Percentiles rank a stretch among this genome's conserved stretches.
Evolutionary conservation across 2,113 vertebrate genomes (phyloP).

Genomic region (Lates calcarifer): DNA sequence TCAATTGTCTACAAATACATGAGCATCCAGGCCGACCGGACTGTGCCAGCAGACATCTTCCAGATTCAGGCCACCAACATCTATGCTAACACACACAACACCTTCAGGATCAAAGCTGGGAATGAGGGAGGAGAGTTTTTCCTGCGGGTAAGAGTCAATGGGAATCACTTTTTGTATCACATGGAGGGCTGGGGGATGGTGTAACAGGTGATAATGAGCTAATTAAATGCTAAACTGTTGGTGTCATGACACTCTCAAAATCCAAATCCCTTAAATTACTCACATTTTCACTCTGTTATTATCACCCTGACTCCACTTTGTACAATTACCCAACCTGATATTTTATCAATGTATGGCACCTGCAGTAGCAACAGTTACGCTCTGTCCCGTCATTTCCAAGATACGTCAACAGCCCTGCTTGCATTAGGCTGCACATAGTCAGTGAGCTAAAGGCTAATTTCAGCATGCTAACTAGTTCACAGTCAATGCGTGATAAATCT

Average conservation of each 20-base stretch:
- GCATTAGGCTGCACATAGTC: background rate
- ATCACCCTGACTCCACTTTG: background rate
- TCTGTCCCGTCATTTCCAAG: background rate
- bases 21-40: constrained; percentile 95
- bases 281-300: background rate
- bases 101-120: constrained; percentile 96
- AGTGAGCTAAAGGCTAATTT: background rate
- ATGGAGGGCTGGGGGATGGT: background rate
- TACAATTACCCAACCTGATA: background rate
- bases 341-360: constrained; percentile 7
- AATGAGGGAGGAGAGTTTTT: constrained; percentile 97
- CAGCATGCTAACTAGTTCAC: background rate
- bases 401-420: background rate
- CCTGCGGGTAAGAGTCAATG: constrained; percentile 89
- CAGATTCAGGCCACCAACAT: constrained; percentile 98
- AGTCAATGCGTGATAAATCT: background rate
- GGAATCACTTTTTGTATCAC: background rate
- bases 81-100: constrained; percentile 95
- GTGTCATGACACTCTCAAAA: background rate
- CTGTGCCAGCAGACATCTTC: constrained; percentile 96
- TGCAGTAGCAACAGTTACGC: background rate
- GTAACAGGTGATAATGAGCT: background rate
- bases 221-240: background rate
- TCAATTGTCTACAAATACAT: constrained; percentile 98
- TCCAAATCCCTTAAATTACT: constrained; percentile 6